These are phyloP conservation scores for Amphiprion ocellaris DNA, from an alignment of 2,113 vertebrate species.

Conservation along the genomic window DNA sequence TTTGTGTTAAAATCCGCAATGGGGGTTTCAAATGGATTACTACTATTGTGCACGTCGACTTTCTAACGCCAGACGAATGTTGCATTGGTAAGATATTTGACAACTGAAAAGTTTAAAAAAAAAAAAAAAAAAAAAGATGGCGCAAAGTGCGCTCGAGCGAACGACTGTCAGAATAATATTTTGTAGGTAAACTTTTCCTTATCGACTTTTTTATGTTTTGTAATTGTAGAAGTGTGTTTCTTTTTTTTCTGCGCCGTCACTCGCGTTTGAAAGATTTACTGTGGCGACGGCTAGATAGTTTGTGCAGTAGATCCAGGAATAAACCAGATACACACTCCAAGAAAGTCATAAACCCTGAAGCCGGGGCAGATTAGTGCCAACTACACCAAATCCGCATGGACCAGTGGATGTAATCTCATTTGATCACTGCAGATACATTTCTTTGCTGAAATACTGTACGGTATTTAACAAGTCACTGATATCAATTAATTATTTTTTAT, in stretches of 20 bases:
- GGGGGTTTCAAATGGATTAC: slow-evolving; percentile 70
- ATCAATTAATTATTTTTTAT: background rate
- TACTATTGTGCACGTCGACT: slow-evolving; percentile 57
- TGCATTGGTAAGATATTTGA: slow-evolving; percentile 57
- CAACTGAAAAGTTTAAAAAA: slow-evolving; percentile 25
- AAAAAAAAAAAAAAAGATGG: slow-evolving; percentile 38
- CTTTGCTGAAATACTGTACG: slow-evolving; percentile 69
- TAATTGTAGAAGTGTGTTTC: slow-evolving; percentile 1
- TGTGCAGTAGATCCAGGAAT: slow-evolving; percentile 72
- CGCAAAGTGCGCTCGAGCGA: slow-evolving; percentile 32
- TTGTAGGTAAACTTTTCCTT: slow-evolving; percentile 30
- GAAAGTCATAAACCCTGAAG: slow-evolving; percentile 82
- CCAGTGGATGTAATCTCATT: slow-evolving; percentile 87
- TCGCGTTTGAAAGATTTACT: slow-evolving; percentile 58
- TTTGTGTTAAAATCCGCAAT: slow-evolving; percentile 54
- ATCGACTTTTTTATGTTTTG: background rate
- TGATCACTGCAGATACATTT: slow-evolving; percentile 87
- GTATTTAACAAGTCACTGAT: slow-evolving; percentile 65
- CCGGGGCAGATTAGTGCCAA: slow-evolving; percentile 89
- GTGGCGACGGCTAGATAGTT: slow-evolving; percentile 66
- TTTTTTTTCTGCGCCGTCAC: background rate
- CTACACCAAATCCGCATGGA: slow-evolving; percentile 84
- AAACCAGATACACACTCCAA: slow-evolving; percentile 72
- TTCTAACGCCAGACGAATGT: slow-evolving; percentile 54
- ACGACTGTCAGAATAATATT: background rate